These are phyloP conservation scores for Thera britannica DNA, from an alignment of 2,888 invertebrate genomes.

Conservation along the genomic window DNA sequence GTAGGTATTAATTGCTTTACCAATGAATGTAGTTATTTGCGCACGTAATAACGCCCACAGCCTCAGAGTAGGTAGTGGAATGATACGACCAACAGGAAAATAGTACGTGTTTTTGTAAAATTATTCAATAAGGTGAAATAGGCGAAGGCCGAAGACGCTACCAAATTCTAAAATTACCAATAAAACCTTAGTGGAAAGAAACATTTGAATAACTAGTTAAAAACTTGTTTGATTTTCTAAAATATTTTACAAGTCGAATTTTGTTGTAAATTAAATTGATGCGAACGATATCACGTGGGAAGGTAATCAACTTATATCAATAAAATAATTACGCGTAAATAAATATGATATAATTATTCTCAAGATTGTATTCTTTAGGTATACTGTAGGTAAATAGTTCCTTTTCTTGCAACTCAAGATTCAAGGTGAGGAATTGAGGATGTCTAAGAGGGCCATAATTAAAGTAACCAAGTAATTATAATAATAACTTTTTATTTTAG, in stretches of 20 bases:
- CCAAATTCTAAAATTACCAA: slow-evolving; percentile 19
- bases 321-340: neutral
- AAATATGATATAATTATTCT: neutral
- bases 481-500: too few relatives aligned
- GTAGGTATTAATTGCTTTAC: slow-evolving; percentile 20
- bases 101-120: neutral
- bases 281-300: slow-evolving; percentile 12
- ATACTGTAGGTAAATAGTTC: too few relatives aligned
- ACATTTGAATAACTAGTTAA: slow-evolving; percentile 34
- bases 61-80: slow-evolving; percentile 11
- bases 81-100: neutral
- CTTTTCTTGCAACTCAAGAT: neutral
- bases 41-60: slow-evolving; percentile 17
- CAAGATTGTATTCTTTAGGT: neutral
- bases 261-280: slow-evolving; percentile 8
- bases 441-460: neutral
- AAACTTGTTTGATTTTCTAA: slow-evolving; percentile 24
- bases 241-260: slow-evolving; percentile 17
- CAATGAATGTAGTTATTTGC: slow-evolving; percentile 18
- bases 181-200: slow-evolving; percentile 19
- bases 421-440: neutral
- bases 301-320: slow-evolving; percentile 8
- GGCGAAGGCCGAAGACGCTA: slow-evolving; percentile 18
- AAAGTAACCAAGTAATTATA: neutral
- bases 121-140: slow-evolving; percentile 6